Base-by-base conservation (phyloP, 2,113 vertebrate species). In the Rhipidura dahli region DNA sequence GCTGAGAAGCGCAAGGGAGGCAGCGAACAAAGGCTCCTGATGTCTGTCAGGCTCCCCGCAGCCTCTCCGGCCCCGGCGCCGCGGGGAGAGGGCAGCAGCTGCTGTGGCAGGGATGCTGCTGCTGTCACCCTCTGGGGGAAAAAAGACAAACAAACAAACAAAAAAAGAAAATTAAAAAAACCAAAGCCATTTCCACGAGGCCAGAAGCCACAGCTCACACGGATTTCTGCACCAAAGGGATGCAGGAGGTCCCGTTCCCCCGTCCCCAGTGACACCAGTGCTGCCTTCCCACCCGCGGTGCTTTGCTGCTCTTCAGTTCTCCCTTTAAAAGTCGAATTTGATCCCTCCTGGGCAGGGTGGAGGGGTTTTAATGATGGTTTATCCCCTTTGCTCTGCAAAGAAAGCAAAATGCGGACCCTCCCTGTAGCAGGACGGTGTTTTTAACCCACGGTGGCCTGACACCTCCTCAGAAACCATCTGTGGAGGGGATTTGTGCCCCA, bases 391-490 rank as follows among this genome's bases (percentile, higher is more conserved):
- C 44, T 33, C 11, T 2, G 26, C 72, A 10, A 13, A 7, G 19
- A 30, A 3, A 54, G 33, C 30, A 10, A 3, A 54, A 17, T 17
- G 4, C 23, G 12, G 42, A 3, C 15, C 19, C 15, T 35, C 17
- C 1, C 16, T 7, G 60, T 53, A 24, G 26, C 3, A 3, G 70
- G 79, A 4, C 1, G 37, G 13, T 26, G 73, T 1, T n/a, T 63
- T 11, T 10, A 57, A 21, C 21, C 70, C 37, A 0, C 35, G 2
- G 1, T 1, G 13, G 17, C 54, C 69, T 2, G 16, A 1, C 57
- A 8, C 7, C 86, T 39, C 77, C 44, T 57, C 51, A 4, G 76
- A 61, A 40, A 1, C 0, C 9, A 0, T 15, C 20, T 26, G 47
- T 7, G 42, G 22, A 4, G 28, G 1, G 16, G 24, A 20, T 65